Conservation (phyloP, 2,888 invertebrate species). For the Spicauda simplicius region DNA sequence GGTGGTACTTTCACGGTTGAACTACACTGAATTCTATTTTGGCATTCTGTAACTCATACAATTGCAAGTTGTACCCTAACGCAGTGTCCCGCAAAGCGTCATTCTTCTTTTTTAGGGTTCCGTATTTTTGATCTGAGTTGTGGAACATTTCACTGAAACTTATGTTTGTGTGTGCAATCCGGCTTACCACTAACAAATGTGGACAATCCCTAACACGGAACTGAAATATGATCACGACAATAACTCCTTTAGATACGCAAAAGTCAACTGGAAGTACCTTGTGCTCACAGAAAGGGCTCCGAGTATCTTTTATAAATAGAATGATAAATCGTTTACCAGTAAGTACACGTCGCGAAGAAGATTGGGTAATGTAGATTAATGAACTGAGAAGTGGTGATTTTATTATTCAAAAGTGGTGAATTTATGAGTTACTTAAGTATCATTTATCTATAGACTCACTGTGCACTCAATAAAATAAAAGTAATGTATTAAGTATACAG, state of each 20-base stretch:
- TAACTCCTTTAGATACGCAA: conserved; percentile 9
- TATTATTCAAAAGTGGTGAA: neutral
- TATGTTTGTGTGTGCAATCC: neutral
- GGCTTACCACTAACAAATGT: conserved; percentile 4
- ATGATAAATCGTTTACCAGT: conserved; percentile 10
- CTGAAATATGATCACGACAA: neutral
- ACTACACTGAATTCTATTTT: neutral
- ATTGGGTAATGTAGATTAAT: conserved; percentile 10
- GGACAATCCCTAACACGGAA: neutral
- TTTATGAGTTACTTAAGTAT: neutral
- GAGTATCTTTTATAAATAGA: conserved; percentile 1
- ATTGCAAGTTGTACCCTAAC: too few species aligned
- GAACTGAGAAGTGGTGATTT: neutral
- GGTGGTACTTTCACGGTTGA: too few species aligned
- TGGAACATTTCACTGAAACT: neutral
- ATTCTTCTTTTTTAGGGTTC: too few species aligned
- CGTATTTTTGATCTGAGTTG: too few species aligned
- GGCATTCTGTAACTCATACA: too few species aligned
- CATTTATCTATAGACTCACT: neutral
- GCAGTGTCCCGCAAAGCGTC: too few species aligned
- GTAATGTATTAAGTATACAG: neutral
- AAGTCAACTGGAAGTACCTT: conserved; percentile 4
- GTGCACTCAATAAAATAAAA: neutral
- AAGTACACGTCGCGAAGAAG: neutral
- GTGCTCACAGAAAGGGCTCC: neutral